Evolutionary conservation across 2,113 vertebrate genomes (phyloP).

Genomic region (Xiphophorus hellerii): DNA sequence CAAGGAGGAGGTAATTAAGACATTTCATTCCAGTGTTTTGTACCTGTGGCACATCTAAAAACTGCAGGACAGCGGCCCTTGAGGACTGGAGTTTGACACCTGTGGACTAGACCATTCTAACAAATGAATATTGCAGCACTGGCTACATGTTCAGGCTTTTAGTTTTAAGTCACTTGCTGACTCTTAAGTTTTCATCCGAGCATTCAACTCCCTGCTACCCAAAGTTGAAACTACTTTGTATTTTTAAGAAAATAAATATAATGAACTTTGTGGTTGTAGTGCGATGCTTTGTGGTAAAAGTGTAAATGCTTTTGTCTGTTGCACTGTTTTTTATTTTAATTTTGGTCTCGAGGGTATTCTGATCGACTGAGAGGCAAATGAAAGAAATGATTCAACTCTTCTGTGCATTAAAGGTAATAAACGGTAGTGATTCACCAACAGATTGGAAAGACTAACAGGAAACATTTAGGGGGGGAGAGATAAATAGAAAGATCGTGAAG

Average conservation of each 20-base stretch:
- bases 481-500: conserved; percentile 26
- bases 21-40: too few species aligned
- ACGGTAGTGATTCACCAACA: neutral
- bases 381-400: neutral
- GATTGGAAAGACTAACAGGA: conserved; percentile 18
- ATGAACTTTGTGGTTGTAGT: neutral
- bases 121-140: neutral
- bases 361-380: neutral
- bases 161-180: neutral
- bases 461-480: conserved; percentile 18
- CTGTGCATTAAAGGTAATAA: conserved; percentile 6
- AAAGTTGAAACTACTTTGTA: too few species aligned
- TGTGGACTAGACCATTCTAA: neutral
- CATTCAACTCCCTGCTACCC: too few species aligned
- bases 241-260: neutral
- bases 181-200: neutral
- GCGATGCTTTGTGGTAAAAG: neutral
- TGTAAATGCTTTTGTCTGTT: neutral
- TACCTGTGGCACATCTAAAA: too few species aligned
- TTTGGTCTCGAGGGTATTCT: too few species aligned
- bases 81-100: too few species aligned
- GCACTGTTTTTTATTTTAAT: neutral
- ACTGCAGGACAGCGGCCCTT: too few species aligned
- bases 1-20: too few species aligned
- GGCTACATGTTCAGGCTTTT: neutral